Evolutionary conservation across 2,797 vertebrate genomes (phyloP).

Genomic region (Ctenopoma multispine): DNA sequence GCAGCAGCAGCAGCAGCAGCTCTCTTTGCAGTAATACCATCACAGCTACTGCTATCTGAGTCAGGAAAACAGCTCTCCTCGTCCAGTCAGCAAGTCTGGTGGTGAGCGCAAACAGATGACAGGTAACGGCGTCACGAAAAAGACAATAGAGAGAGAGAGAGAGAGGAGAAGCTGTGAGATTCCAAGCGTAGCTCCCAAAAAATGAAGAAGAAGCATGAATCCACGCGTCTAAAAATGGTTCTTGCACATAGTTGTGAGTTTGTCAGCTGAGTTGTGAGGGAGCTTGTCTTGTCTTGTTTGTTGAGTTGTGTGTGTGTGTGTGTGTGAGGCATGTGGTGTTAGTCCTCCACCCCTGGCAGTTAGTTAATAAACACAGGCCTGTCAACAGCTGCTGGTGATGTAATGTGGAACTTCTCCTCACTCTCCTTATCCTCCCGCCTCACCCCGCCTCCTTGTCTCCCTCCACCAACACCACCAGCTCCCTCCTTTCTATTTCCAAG

Average conservation of each 20-base stretch:
- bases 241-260: neutral
- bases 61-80: slow-evolving; percentile 53
- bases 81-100: slow-evolving; percentile 63
- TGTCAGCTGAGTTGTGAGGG: neutral
- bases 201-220: neutral
- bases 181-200: neutral
- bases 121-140: slow-evolving; percentile 24
- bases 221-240: slow-evolving; percentile 8
- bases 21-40: slow-evolving; percentile 51
- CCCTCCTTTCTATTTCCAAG: slow-evolving; percentile 89
- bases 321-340: slow-evolving; percentile 43
- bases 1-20: neutral
- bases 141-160: neutral
- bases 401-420: slow-evolving; percentile 91
- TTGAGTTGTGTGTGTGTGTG: slow-evolving; percentile 10
- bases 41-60: slow-evolving; percentile 55
- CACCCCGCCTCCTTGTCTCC: slow-evolving; percentile 51
- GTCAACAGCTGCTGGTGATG: slow-evolving; percentile 95
- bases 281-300: slow-evolving; percentile 37
- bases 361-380: slow-evolving; percentile 91
- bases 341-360: slow-evolving; percentile 84
- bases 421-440: slow-evolving; percentile 65
- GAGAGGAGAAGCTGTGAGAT: neutral
- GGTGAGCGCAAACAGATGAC: slow-evolving; percentile 50
- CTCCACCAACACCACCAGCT: slow-evolving; percentile 48